A percentile compares a stretch with the other conserved stretches of the same genome.
Conservation (phyloP, 2,888 invertebrate genomes). For the Rosalia funebris region DNA sequence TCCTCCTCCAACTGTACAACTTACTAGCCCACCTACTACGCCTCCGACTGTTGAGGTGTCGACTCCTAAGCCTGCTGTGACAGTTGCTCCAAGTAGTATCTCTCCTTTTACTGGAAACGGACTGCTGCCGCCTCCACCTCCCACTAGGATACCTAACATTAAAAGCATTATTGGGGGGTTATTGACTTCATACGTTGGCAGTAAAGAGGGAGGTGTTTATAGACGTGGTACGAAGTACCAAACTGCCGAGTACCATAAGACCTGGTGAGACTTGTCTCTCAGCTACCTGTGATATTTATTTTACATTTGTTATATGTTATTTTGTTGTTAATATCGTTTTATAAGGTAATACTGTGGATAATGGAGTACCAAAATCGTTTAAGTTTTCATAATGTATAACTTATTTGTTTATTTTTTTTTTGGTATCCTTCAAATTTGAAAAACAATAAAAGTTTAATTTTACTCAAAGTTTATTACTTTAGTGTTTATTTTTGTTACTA, state of each 20-base stretch:
- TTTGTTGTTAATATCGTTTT: too few relatives aligned
- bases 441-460: too few relatives aligned
- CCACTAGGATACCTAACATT: neutral
- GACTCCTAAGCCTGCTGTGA: neutral
- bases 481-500: too few relatives aligned
- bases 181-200: constrained; percentile 3
- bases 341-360: too few relatives aligned
- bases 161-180: neutral
- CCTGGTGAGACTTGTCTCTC: neutral
- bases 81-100: neutral
- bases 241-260: constrained; percentile 8
- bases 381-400: too few relatives aligned
- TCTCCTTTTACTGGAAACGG: neutral
- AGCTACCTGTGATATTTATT: neutral
- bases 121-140: constrained; percentile 1
- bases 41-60: neutral
- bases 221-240: neutral
- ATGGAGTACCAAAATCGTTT: too few relatives aligned
- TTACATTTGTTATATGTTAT: neutral
- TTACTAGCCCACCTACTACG: neutral
- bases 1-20: neutral
- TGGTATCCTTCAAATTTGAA: too few relatives aligned
- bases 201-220: neutral
- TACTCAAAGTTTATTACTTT: too few relatives aligned
- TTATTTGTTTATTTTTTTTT: too few relatives aligned